These are phyloP conservation scores for Paratilapia polleni DNA, from an alignment of 2,113 vertebrate species.

Conservation along the genomic window DNA sequence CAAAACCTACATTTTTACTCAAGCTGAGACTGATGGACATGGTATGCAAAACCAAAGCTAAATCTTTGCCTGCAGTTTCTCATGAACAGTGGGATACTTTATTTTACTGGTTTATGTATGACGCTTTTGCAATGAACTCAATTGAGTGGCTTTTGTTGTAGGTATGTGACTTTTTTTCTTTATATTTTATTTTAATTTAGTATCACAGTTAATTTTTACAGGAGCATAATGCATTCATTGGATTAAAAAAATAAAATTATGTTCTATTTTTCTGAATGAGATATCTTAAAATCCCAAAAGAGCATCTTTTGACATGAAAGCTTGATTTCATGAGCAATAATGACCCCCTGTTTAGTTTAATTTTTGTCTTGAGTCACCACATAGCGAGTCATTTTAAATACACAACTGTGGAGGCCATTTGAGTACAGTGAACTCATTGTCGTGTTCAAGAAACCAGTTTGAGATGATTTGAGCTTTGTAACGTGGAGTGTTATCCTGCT, in stretches of 20 bases:
- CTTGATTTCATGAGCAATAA: neutral
- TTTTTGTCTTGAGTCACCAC: neutral
- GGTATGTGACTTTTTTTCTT: no score
- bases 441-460: no score
- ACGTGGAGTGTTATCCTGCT: neutral
- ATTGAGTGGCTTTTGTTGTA: no score
- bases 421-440: no score
- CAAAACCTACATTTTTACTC: neutral
- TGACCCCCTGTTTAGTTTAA: neutral
- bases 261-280: no score
- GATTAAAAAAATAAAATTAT: neutral
- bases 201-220: neutral
- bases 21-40: neutral
- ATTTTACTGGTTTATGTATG: neutral
- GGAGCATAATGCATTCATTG: neutral
- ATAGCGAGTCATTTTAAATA: neutral
- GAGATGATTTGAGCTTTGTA: no score
- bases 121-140: no score
- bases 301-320: neutral
- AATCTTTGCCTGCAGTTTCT: neutral
- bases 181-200: neutral
- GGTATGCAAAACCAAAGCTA: neutral
- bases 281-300: neutral
- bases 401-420: no score
- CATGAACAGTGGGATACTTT: neutral